These are phyloP conservation scores for Labroides dimidiatus DNA, from an alignment of 2,797 vertebrate genomes.

Conservation along the genomic window DNA sequence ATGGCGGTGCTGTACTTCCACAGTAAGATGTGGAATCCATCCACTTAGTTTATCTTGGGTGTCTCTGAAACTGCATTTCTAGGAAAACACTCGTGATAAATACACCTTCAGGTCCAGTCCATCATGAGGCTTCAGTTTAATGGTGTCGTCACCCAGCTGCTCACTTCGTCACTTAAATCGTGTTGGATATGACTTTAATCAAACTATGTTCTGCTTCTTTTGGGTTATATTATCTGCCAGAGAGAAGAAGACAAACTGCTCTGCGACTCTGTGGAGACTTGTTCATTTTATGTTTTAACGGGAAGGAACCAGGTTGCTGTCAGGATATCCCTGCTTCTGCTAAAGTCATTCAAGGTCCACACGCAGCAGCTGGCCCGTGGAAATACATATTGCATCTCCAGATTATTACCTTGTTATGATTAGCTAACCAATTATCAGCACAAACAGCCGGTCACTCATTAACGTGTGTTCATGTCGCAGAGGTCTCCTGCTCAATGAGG, in stretches of 20 bases:
- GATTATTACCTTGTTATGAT: slow-evolving; percentile 76
- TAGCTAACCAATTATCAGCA: slow-evolving; percentile 73
- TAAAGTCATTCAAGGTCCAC: slow-evolving; percentile 66
- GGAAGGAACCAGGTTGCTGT: slow-evolving; percentile 67
- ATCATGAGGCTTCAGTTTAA: slow-evolving; percentile 14
- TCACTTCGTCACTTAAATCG: slow-evolving; percentile 31
- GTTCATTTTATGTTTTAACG: slow-evolving; percentile 66
- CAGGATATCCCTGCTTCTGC: slow-evolving; percentile 69
- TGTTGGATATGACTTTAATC: slow-evolving; percentile 44
- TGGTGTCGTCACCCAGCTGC: slow-evolving; percentile 42
- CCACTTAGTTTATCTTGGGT: background rate
- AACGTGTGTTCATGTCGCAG: slow-evolving; percentile 54
- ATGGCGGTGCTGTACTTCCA: background rate
- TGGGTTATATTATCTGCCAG: slow-evolving; percentile 31
- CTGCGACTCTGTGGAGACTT: slow-evolving; percentile 62
- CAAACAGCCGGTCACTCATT: slow-evolving; percentile 63
- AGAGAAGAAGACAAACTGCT: slow-evolving; percentile 52
- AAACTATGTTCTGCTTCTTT: slow-evolving; percentile 35
- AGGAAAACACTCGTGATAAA: background rate
- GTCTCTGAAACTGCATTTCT: slow-evolving; percentile 5
- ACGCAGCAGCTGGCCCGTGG: slow-evolving; percentile 18
- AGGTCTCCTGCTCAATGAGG: slow-evolving; percentile 53
- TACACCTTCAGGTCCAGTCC: background rate
- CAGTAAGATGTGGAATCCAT: background rate
- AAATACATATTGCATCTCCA: slow-evolving; percentile 60